Percentiles rank a stretch among this genome's conserved stretches.
These are phyloP conservation scores for Psettodes erumei DNA, from an alignment of 2,113 vertebrate genomes.

Conservation along the genomic window DNA sequence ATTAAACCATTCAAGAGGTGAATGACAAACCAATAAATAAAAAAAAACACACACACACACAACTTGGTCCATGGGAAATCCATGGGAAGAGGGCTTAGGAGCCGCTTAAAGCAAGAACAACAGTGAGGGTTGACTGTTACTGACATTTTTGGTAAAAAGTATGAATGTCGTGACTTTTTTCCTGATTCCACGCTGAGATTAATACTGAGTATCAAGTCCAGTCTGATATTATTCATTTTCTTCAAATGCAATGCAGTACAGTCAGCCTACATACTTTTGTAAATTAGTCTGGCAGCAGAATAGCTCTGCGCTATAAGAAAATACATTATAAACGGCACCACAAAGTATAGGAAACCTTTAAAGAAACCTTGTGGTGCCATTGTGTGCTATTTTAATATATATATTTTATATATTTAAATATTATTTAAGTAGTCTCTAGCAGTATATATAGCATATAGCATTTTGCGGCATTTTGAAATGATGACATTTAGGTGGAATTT, in stretches of 20 bases:
- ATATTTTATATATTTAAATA: no score
- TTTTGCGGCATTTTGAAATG: no score
- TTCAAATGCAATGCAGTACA: neutral
- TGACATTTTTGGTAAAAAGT: neutral
- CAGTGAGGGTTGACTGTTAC: neutral
- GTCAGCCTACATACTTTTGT: neutral
- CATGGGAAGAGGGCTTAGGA: no score
- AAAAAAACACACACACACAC: no score
- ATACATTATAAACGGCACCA: neutral
- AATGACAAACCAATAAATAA: constrained; percentile 15
- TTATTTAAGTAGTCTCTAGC: neutral
- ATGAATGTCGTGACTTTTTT: neutral
- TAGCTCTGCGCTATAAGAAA: neutral
- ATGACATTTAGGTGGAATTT: no score
- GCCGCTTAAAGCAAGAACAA: neutral
- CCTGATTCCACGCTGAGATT: neutral
- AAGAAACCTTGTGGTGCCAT: no score
- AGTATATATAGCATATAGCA: no score
- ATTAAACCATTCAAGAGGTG: constrained; percentile 22
- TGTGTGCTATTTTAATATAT: no score
- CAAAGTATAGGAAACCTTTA: no score
- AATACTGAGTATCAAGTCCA: neutral
- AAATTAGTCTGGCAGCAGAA: neutral
- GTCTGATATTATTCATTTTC: neutral
- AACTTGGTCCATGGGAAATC: no score